A percentile compares a stretch with the other conserved stretches of the same genome.
Evolutionary conservation across 2,797 vertebrate species (phyloP).

Genomic region (Chrosomus eos): DNA sequence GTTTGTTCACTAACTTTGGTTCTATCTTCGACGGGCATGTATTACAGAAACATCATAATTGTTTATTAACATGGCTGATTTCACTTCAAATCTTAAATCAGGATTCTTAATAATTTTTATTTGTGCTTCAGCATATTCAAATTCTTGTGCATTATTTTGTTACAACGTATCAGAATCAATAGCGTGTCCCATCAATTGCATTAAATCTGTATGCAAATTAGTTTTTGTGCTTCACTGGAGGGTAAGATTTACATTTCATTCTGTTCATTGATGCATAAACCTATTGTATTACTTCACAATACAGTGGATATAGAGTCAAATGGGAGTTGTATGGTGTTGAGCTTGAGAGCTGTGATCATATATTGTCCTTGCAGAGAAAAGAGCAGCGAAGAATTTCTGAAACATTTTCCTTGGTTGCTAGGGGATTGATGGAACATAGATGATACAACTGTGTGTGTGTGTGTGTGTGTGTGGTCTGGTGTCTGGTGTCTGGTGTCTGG

Average conservation of each 20-base stretch:
- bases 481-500: no score
- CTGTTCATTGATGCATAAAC: not conserved
- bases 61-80: not conserved
- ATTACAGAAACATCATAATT: not conserved
- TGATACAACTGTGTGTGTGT: no score
- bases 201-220: not conserved
- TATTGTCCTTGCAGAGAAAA: not conserved
- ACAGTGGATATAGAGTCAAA: not conserved
- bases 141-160: not conserved
- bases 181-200: not conserved
- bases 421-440: no score
- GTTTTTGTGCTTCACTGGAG: not conserved
- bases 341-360: not conserved
- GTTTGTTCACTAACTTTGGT: not conserved
- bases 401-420: not conserved
- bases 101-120: not conserved
- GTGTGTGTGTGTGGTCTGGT: no score
- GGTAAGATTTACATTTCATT: not conserved
- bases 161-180: not conserved
- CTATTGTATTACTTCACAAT: not conserved
- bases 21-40: not conserved
- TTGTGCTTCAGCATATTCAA: not conserved
- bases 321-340: slow-evolving; percentile 3
- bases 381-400: not conserved
- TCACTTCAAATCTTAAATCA: not conserved